Evolutionary conservation across 2,888 invertebrate genomes (phyloP).

Genomic region (Netelia melanura): DNA sequence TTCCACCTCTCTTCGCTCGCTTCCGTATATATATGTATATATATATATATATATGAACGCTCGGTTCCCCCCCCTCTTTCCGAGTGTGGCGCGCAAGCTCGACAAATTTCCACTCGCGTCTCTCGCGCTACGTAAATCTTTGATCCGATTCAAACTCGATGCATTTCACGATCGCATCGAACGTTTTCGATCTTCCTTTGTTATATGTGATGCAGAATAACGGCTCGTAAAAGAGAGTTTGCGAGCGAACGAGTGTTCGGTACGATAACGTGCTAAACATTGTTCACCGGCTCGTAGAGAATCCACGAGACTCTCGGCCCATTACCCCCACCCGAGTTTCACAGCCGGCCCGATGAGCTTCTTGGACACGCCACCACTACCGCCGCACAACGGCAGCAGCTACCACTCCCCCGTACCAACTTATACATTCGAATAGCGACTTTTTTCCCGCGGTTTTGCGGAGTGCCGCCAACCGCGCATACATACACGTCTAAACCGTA

Average conservation of each 20-base stretch:
- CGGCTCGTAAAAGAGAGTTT: slow-evolving; percentile 16
- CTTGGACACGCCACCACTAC: slow-evolving; percentile 64
- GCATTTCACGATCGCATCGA: neutral
- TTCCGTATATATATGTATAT: neutral
- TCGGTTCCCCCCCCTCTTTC: neutral
- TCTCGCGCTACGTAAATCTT: neutral
- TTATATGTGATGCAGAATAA: neutral
- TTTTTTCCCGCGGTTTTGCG: slow-evolving; percentile 62
- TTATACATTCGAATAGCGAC: slow-evolving; percentile 68
- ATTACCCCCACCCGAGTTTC: slow-evolving; percentile 58
- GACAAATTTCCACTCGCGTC: neutral
- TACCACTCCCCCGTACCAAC: slow-evolving; percentile 72
- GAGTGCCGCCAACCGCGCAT: slow-evolving; percentile 22
- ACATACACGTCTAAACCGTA: neutral
- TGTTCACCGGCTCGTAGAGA: slow-evolving; percentile 78
- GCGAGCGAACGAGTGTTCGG: slow-evolving; percentile 75
- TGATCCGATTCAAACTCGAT: neutral
- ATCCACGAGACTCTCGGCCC: slow-evolving; percentile 68
- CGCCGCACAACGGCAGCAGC: slow-evolving; percentile 61
- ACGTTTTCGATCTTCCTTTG: neutral
- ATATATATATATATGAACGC: neutral
- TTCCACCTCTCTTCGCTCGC: neutral
- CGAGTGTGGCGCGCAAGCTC: neutral
- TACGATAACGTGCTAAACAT: slow-evolving; percentile 82
- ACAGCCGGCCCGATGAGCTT: slow-evolving; percentile 44